Base-by-base conservation (phyloP, 2,888 invertebrate species). In the Hoplodrina ambigua region DNA sequence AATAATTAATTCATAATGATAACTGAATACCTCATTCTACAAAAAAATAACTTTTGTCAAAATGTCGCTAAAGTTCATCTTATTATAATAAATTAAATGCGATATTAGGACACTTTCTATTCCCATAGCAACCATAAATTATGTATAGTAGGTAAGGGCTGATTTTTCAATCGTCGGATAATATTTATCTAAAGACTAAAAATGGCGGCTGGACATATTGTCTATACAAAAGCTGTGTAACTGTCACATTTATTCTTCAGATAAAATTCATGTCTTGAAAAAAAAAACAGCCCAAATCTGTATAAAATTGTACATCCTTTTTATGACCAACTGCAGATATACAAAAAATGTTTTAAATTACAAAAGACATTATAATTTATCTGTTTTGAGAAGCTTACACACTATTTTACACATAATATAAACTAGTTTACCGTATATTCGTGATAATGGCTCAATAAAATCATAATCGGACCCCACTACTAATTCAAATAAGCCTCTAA, bases 21-120 rank as follows among this genome's bases (percentile, higher is more conserved):
- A 62, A 20, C 49, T 75, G 17, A 56, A 69, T 52, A 17, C 44
- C 46, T 69, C n/a, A 7, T 44, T 53, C 20, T 15, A 53, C 10
- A 46, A 17, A 15, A n/a, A 30, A 62, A 13, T n/a, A 49, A 25
- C 0, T 15, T 20, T 37, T 7, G 2, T 0, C 0, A n/a, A 44
- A 58, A 33, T n/a, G 0, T 33, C 33, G 25, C 33, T 25, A 50
- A 19, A 49, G 20, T 63, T 58, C 11, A 20, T 19, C 20, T 52
- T 53, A 54, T 53, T 53, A 50, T n/a, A 54, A 46, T 60, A 50
- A 62, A 68, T 44, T 75, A 77, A 77, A 77, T 77, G 77, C 77
- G 17, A 6, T 55, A 37, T 44, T 58, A 80, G 77, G 61, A 76
- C 33, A 70, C 37, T 46, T 57, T 19, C 25, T 15, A 25, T n/a